These are phyloP conservation scores for Anhinga rufa DNA, from an alignment of 2,113 vertebrate species.

Conservation along the genomic window DNA sequence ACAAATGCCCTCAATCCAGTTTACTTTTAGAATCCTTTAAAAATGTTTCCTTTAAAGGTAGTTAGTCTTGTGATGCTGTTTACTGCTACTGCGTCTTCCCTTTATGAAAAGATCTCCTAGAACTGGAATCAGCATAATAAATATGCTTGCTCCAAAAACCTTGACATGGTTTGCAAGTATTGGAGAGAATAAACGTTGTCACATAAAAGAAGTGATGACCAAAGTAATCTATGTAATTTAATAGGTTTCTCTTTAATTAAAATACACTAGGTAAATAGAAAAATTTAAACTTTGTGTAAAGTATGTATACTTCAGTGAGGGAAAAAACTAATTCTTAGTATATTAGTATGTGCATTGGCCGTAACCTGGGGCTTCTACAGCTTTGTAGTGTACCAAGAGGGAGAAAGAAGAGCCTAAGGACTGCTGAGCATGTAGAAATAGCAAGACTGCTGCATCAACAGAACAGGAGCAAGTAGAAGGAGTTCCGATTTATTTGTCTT, in stretches of 20 bases:
- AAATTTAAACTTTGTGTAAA: neutral
- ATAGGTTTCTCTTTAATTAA: neutral
- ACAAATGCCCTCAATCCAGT: neutral
- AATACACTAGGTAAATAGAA: neutral
- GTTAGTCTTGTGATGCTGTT: neutral
- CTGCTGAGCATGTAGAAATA: neutral
- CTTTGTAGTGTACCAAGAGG: neutral
- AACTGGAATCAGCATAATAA: neutral
- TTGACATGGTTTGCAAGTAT: neutral
- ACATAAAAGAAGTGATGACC: neutral
- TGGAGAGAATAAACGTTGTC: neutral
- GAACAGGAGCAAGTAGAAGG: neutral
- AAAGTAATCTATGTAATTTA: neutral
- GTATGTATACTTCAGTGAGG: neutral
- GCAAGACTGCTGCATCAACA: neutral
- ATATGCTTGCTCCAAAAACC: neutral
- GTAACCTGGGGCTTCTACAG: neutral
- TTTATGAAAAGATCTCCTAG: neutral
- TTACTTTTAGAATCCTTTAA: neutral
- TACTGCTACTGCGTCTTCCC: neutral
- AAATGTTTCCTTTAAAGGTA: neutral
- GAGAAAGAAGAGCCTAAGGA: neutral
- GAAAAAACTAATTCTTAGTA: neutral
- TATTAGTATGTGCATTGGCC: neutral
- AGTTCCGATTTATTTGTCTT: neutral